Conservation (phyloP, 2,797 vertebrate species). For the Champsocephalus esox region DNA sequence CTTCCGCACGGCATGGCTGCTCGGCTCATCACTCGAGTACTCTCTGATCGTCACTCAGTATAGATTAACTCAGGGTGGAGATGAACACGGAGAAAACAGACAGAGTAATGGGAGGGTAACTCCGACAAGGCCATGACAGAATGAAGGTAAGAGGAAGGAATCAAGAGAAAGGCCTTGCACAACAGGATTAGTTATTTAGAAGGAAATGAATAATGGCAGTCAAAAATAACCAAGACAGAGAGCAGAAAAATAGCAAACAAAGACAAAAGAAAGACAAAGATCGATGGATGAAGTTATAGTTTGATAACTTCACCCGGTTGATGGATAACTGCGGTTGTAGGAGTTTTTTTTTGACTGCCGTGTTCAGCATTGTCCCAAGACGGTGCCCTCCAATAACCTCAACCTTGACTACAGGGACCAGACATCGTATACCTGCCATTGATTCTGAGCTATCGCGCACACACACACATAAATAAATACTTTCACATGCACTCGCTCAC, state of each 20-base stretch:
- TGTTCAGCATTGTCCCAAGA: neutral
- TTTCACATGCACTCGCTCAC: neutral
- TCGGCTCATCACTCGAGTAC: conserved; percentile 51
- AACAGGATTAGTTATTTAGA: neutral
- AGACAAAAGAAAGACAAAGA: neutral
- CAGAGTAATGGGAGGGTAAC: neutral
- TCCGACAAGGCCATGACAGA: conserved; percentile 13
- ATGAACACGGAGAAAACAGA: conserved; percentile 4
- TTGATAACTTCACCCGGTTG: conserved; percentile 1
- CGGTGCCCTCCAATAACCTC: conserved; percentile 19
- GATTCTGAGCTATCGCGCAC: conserved; percentile 15
- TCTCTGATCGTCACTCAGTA: conserved; percentile 67
- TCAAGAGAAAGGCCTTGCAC: neutral
- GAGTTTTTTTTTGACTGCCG: neutral
- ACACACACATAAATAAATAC: conserved; percentile 15
- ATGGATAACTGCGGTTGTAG: conserved; percentile 30
- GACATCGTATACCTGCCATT: conserved; percentile 45
- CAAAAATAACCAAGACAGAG: neutral
- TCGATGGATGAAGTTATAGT: neutral
- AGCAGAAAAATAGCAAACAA: neutral
- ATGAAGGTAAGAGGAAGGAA: neutral
- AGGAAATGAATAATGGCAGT: neutral
- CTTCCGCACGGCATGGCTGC: conserved; percentile 22
- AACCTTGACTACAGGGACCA: conserved; percentile 42
- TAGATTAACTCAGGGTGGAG: conserved; percentile 64